Conservation (phyloP, 2,797 vertebrate genomes). For the Loris lydekkerianus region DNA sequence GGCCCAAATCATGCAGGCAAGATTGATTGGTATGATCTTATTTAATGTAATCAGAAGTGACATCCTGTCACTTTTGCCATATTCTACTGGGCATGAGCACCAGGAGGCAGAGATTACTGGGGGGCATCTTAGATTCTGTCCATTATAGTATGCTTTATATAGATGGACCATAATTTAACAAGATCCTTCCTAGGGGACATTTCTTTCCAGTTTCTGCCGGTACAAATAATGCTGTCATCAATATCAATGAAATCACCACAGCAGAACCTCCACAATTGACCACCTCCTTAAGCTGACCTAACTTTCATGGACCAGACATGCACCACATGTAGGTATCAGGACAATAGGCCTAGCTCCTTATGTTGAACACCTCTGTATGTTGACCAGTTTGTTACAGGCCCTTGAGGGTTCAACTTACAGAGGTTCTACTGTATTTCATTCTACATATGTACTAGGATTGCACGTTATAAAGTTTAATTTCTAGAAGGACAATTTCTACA, state of each 20-base stretch:
- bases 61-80: not conserved
- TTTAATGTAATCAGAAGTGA: not conserved
- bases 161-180: not conserved
- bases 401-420: too few relatives aligned
- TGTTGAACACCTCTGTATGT: too few relatives aligned
- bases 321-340: too few relatives aligned
- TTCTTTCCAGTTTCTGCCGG: slow-evolving; percentile 7
- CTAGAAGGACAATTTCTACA: not conserved
- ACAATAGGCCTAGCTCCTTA: too few relatives aligned
- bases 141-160: not conserved
- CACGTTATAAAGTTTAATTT: slow-evolving; percentile 13
- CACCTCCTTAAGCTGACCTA: too few relatives aligned
- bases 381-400: too few relatives aligned
- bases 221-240: not conserved
- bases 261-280: too few relatives aligned
- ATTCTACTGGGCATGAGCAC: not conserved
- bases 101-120: not conserved
- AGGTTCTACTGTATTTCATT: not conserved
- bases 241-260: not conserved
- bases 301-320: too few relatives aligned
- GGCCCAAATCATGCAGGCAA: not conserved
- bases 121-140: not conserved
- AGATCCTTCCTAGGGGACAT: not conserved
- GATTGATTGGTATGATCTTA: not conserved
- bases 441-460: not conserved